Percentiles rank a stretch among this genome's conserved stretches.
Evolutionary conservation across 1,140 invertebrate species (phyloP).

Genomic region (Asobara japonica): DNA sequence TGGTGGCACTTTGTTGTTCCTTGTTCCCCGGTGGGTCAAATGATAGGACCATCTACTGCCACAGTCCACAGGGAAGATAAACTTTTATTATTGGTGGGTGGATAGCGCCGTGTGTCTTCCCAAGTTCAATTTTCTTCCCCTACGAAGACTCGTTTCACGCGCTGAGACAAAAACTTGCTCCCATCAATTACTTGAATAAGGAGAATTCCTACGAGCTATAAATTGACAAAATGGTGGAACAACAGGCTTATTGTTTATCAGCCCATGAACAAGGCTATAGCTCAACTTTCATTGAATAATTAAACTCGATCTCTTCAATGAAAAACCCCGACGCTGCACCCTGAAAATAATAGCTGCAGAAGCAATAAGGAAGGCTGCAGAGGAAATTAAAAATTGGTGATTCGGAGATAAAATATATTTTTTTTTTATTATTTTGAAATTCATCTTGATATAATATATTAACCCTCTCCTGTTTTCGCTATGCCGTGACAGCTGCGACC

Average conservation of each 20-base stretch:
- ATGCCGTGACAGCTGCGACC: too few relatives aligned
- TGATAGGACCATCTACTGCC: constrained; percentile 12
- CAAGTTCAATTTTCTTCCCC: constrained; percentile 5
- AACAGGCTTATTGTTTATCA: not conserved
- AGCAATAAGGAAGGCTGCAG: too few relatives aligned
- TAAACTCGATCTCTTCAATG: too few relatives aligned
- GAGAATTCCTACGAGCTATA: not conserved
- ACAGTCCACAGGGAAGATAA: constrained; percentile 8
- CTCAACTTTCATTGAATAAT: not conserved
- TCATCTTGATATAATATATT: too few relatives aligned
- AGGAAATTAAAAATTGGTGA: too few relatives aligned
- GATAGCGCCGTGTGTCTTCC: constrained; percentile 6
- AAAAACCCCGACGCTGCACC: too few relatives aligned
- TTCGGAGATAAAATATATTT: too few relatives aligned
- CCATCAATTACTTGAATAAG: not conserved
- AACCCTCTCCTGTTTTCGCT: too few relatives aligned
- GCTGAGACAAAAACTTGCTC: not conserved
- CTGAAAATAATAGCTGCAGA: too few relatives aligned
- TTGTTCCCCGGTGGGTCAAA: constrained; percentile 2
- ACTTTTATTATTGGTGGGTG: constrained; percentile 14
- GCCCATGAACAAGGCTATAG: not conserved
- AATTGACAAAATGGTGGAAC: not conserved
- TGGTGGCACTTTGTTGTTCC: not conserved
- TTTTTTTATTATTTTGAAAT: too few relatives aligned
- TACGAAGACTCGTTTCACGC: constrained; percentile 9